Conservation (phyloP, 2,888 invertebrate species). For the Ctenicera cuprea region DNA sequence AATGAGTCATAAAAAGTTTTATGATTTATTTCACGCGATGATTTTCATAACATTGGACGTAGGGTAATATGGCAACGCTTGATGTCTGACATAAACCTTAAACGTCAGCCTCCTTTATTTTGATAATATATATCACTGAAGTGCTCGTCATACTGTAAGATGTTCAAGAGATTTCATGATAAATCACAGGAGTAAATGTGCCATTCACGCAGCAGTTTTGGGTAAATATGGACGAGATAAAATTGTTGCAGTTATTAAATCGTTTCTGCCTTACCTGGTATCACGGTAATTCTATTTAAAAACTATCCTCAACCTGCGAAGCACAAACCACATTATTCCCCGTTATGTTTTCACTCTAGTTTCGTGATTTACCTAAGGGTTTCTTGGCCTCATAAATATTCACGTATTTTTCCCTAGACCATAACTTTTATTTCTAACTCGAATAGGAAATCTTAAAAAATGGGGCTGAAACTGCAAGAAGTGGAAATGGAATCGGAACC, state of each 20-base stretch:
- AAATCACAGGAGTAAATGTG: neutral
- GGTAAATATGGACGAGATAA: no score
- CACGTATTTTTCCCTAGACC: neutral
- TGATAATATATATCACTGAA: neutral
- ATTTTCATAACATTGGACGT: conserved; percentile 10
- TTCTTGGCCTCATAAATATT: no score
- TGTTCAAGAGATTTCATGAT: neutral
- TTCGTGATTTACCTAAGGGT: no score
- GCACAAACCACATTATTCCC: no score
- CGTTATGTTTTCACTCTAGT: no score
- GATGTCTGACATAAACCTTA: conserved; percentile 12
- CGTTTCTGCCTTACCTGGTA: no score
- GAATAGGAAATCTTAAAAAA: conserved; percentile 18
- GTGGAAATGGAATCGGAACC: conserved; percentile 14
- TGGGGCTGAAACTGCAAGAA: neutral
- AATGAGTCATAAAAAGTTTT: conserved; percentile 15
- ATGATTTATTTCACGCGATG: conserved; percentile 6
- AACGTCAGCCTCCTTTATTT: neutral
- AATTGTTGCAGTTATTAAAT: no score
- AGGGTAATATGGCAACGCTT: conserved; percentile 12
- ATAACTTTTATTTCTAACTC: conserved; percentile 5
- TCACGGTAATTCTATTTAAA: no score
- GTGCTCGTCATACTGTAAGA: neutral
- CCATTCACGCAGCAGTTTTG: no score
- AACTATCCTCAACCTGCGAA: no score